phyloP scores from a whole-genome alignment of 2,113 vertebrate species.

The Maccullochella peelii region DNA sequence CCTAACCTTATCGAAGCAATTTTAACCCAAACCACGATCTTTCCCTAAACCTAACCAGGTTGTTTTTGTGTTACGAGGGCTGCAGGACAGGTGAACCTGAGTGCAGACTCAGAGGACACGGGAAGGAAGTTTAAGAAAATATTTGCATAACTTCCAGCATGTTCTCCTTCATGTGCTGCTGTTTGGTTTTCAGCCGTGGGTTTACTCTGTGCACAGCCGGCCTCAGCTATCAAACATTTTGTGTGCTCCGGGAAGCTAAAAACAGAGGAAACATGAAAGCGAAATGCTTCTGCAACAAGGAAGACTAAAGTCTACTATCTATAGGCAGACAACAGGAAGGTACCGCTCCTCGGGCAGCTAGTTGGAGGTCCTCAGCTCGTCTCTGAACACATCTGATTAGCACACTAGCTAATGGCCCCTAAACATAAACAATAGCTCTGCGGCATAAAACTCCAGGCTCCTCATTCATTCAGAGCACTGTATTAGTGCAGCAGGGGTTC shows the following conservation, averaged over 20 bases:
- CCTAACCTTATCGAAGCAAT: no score
- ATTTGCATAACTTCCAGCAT: no score
- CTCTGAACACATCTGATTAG: conserved; percentile 29
- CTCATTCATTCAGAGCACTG: conserved; percentile 30
- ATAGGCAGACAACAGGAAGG: background rate
- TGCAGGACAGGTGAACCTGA: no score
- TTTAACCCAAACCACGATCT: no score
- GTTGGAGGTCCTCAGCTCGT: background rate
- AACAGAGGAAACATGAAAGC: background rate
- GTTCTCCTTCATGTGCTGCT: conserved; percentile 22
- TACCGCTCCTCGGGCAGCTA: background rate
- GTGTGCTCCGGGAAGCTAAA: background rate
- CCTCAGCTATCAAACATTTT: conserved; percentile 22
- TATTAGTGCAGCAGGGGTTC: conserved; percentile 40
- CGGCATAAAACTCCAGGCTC: conserved; percentile 9
- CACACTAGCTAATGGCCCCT: conserved; percentile 22
- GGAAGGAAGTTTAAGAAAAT: no score
- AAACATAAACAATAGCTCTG: conserved; percentile 28
- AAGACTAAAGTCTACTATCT: background rate
- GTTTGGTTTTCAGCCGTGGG: conserved; percentile 15
- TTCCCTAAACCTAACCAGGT: no score
- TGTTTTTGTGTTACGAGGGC: no score
- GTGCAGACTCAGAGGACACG: no score
- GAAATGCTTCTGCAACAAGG: background rate
- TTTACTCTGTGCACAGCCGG: conserved; percentile 24